These are phyloP conservation scores for Trididemnum nubilum DNA, from an alignment of 23 tunicate genomes.

Conservation along the genomic window DNA sequence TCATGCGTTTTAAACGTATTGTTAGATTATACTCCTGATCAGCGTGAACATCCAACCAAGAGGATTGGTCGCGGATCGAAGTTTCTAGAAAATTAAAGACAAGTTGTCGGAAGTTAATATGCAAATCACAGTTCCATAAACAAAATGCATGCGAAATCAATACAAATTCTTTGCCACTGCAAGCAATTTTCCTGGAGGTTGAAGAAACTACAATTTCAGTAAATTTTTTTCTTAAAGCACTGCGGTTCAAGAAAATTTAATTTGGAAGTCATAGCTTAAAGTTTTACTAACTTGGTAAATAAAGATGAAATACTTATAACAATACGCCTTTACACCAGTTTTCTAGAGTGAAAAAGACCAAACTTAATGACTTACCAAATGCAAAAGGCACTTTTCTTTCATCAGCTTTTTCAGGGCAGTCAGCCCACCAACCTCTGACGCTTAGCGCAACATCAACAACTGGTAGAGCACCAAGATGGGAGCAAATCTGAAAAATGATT, in stretches of 20 bases:
- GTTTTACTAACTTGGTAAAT: too few species aligned
- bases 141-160: too few species aligned
- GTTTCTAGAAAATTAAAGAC: constrained; percentile 4
- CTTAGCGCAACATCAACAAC: constrained; percentile 43
- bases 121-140: neutral
- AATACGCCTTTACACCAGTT: too few species aligned
- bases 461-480: constrained; percentile 50
- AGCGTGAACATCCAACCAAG: constrained; percentile 69
- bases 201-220: too few species aligned
- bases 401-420: constrained; percentile 16
- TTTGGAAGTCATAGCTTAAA: too few species aligned
- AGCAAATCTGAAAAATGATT: constrained; percentile 60
- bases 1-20: constrained; percentile 27
- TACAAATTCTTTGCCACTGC: neutral
- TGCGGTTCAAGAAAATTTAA: too few species aligned
- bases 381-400: constrained; percentile 30
- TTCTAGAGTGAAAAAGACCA: too few species aligned
- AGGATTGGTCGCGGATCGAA: constrained; percentile 15
- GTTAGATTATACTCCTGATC: constrained; percentile 74
- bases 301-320: too few species aligned
- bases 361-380: constrained; percentile 34
- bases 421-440: constrained; percentile 71
- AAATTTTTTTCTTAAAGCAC: too few species aligned
- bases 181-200: too few species aligned
- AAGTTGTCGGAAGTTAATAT: too few species aligned